Evolutionary conservation across 2,888 invertebrate genomes (phyloP).

Genomic region (Cynaeus angustus): DNA sequence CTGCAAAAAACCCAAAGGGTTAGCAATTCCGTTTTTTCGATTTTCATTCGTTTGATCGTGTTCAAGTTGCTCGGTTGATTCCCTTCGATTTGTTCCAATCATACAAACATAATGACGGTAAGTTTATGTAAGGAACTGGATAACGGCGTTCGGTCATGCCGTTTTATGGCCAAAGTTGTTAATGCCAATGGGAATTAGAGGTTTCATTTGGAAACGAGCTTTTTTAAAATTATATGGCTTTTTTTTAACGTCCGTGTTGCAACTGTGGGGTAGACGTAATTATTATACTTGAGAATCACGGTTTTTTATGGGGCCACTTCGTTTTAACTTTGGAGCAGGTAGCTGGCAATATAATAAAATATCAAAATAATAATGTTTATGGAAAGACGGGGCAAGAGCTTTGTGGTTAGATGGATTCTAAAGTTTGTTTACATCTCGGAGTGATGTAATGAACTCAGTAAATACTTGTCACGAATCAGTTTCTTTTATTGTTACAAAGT

Average conservation of each 20-base stretch:
- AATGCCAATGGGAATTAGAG: conserved; percentile 27
- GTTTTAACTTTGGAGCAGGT: conserved; percentile 27
- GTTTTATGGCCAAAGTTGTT: conserved; percentile 31
- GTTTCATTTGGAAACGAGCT: conserved; percentile 23
- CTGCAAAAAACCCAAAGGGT: conserved; percentile 15
- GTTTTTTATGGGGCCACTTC: conserved; percentile 27
- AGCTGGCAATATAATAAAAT: conserved; percentile 28
- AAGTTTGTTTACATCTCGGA: neutral
- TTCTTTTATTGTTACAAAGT: too few relatives aligned
- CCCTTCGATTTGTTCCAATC: conserved; percentile 27
- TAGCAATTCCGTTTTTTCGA: conserved; percentile 12
- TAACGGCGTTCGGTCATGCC: conserved; percentile 13
- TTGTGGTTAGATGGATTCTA: conserved; percentile 12
- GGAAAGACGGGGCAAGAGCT: conserved; percentile 1
- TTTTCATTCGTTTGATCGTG: conserved; percentile 1
- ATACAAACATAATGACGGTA: conserved; percentile 17
- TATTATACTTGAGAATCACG: conserved; percentile 22
- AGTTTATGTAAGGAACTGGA: conserved; percentile 19
- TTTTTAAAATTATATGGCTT: conserved; percentile 31
- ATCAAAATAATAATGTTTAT: conserved; percentile 20
- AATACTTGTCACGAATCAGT: too few relatives aligned
- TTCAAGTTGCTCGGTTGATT: conserved; percentile 23
- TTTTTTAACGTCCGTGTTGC: conserved; percentile 30
- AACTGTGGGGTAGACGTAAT: conserved; percentile 36
- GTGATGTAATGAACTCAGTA: neutral